Evolutionary conservation across 2,113 vertebrate genomes (phyloP), one percentile per base, ranked within the genome.

Genomic region (Diadophis punctatus): DNA sequence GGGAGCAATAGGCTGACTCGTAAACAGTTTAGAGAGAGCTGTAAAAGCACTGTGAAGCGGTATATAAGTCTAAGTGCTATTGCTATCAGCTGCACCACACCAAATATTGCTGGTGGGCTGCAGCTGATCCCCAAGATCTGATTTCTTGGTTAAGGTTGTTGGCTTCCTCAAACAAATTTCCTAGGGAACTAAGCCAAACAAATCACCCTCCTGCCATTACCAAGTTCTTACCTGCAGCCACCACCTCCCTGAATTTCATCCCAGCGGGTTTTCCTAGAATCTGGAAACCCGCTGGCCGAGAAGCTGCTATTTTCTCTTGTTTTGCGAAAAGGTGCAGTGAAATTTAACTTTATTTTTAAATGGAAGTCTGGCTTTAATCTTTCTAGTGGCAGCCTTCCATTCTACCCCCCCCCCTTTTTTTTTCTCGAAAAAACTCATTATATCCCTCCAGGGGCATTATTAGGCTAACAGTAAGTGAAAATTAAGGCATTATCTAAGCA

Each of bases 401-500:
- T 87, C 52, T 86, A 90, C 48, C 85, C 58, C 51, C 20, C 46
- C 5, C 46, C 46, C n/a, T n/a, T n/a, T 94, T 22, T 53, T 90
- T 58, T 93, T 91, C 85, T 34, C 63, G 90, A 25, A 12, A 34
- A 90, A 93, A 91, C 4, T 1, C 58, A 2, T 80, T 93, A 86
- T 27, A 86, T 90, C 90, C 52, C 63, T 84, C 52, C 93, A 39
- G 11, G 91, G 93, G 93, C 20, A 7, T 5, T 86, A 52, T 93
- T 91, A 80, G 0, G 90, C 85, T 30, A 93, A 63, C 55, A 91
- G 6, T 51, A 88, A 93, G 89, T 25, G 49, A 63, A 68, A 95
- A 25, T 92, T 55, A 94, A 93, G 52, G 30, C 1, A 63, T 53
- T 91, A n/a, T 2, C 46, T 55, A 94, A 92, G 49, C 58, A 89